Conservation (phyloP, 2,888 invertebrate species). For the Troides helena region DNA sequence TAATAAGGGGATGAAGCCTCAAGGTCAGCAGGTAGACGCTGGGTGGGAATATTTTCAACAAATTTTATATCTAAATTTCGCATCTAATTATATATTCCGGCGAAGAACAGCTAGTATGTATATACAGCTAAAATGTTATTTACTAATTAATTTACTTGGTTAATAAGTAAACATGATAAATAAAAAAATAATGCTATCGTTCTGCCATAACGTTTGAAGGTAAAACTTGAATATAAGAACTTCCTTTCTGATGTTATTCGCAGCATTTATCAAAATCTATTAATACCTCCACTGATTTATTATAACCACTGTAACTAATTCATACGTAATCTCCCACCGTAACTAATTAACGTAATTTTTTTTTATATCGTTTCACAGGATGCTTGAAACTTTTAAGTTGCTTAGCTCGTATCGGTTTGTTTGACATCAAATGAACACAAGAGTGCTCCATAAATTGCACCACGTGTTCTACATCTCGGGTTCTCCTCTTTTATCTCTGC, state of each 20-base stretch:
- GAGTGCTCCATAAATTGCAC: conserved; percentile 12
- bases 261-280: too few relatives aligned
- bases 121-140: too few relatives aligned
- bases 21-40: too few relatives aligned
- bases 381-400: conserved; percentile 1
- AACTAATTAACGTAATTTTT: not conserved
- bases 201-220: not conserved
- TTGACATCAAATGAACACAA: conserved; percentile 12
- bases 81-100: too few relatives aligned
- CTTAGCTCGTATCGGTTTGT: not conserved
- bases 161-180: too few relatives aligned
- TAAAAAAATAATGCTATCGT: not conserved
- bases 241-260: too few relatives aligned
- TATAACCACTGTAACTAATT: not conserved
- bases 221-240: not conserved
- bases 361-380: not conserved
- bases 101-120: too few relatives aligned
- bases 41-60: too few relatives aligned
- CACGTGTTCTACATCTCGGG: conserved; percentile 16
- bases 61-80: too few relatives aligned
- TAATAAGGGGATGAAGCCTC: too few relatives aligned
- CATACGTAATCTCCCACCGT: not conserved
- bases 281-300: not conserved
- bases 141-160: too few relatives aligned
- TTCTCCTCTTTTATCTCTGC: conserved; percentile 19